phyloP scores from a whole-genome alignment of 1,140 invertebrate species.

The Megalopta genalis region DNA sequence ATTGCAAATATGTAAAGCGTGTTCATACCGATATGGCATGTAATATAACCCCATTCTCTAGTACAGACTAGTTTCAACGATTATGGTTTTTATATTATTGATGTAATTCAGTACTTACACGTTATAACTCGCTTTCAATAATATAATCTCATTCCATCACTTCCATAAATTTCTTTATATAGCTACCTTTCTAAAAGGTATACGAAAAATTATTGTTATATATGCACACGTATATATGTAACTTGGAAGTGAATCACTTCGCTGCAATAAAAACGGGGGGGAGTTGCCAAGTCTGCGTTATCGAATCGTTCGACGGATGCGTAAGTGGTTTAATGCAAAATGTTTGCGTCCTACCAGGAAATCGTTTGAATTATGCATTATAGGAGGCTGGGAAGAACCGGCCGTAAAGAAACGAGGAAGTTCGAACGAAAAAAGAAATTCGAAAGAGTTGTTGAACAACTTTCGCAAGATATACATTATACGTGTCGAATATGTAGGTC shows the following conservation, averaged over 20 bases:
- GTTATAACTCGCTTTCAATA: too few relatives aligned
- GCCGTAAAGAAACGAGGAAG: neutral
- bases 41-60: too few relatives aligned
- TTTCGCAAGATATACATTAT: slow-evolving; percentile 42
- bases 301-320: neutral
- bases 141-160: too few relatives aligned
- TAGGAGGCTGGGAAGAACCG: neutral
- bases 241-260: neutral
- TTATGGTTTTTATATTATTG: too few relatives aligned
- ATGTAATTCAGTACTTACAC: too few relatives aligned
- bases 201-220: too few relatives aligned
- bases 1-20: too few relatives aligned
- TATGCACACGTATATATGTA: neutral
- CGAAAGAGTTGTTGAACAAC: slow-evolving; percentile 57
- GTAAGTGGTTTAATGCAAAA: neutral
- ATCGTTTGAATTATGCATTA: slow-evolving; percentile 12
- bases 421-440: slow-evolving; percentile 30
- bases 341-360: neutral
- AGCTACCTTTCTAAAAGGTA: too few relatives aligned
- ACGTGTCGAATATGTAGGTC: slow-evolving; percentile 47
- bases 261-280: neutral
- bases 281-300: too few relatives aligned
- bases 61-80: too few relatives aligned
- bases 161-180: too few relatives aligned
- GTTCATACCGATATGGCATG: too few relatives aligned